Conservation (phyloP, 2,113 vertebrate genomes). For the Apistogramma diplotaenia region DNA sequence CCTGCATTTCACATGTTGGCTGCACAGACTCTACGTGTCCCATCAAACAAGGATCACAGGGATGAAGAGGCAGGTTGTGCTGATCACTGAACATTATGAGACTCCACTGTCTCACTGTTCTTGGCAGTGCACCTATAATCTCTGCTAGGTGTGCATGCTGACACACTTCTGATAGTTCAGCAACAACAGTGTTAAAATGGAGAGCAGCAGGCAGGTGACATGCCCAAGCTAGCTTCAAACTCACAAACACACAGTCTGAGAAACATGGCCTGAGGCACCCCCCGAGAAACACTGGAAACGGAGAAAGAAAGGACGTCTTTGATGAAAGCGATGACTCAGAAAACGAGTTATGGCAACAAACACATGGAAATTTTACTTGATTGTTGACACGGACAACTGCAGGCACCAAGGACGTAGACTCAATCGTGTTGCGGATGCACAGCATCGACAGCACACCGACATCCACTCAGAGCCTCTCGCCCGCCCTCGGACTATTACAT, state of each 20-base stretch:
- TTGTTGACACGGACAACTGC: not conserved
- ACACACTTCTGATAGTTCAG: not conserved
- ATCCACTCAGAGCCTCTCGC: no score
- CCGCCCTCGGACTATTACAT: not conserved
- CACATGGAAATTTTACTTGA: not conserved
- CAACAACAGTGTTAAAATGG: slow-evolving; percentile 10
- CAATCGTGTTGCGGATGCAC: no score
- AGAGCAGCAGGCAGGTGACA: not conserved
- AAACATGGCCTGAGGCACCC: slow-evolving; percentile 13
- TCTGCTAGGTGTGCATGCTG: not conserved
- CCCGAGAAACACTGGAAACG: not conserved
- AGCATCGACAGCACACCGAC: no score
- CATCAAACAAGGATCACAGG: not conserved
- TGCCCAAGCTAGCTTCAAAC: slow-evolving; percentile 38
- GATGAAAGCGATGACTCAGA: not conserved
- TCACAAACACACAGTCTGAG: not conserved
- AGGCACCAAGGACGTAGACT: not conserved
- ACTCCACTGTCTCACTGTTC: not conserved
- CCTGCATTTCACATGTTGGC: not conserved
- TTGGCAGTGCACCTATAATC: not conserved
- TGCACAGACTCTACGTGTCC: not conserved
- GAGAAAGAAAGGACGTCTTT: not conserved
- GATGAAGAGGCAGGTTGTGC: not conserved
- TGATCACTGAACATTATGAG: not conserved
- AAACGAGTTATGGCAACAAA: not conserved